Conservation (phyloP, 2,888 invertebrate genomes). For the Drosophila buzzatii region DNA sequence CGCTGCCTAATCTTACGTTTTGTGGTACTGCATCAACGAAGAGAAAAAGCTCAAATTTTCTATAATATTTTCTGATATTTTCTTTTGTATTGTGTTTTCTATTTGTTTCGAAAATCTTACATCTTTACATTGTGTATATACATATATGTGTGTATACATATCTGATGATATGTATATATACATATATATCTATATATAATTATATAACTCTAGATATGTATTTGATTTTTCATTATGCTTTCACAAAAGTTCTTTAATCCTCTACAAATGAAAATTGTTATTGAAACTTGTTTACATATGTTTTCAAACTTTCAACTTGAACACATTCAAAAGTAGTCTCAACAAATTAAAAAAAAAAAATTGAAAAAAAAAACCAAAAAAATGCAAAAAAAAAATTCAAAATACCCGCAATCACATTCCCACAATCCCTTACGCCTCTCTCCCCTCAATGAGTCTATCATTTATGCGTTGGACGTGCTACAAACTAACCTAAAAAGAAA, state of each 20-base stretch:
- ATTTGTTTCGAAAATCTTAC: constrained; percentile 7
- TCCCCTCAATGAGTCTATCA: constrained; percentile 86
- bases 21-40: constrained; percentile 83
- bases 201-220: constrained; percentile 46
- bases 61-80: constrained; percentile 38
- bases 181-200: constrained; percentile 39
- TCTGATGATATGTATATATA: constrained; percentile 10
- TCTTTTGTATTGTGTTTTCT: background rate
- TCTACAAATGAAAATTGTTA: constrained; percentile 66
- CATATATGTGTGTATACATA: constrained; percentile 5
- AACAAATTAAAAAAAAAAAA: constrained; percentile 64
- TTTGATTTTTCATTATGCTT: constrained; percentile 59
- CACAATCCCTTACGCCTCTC: constrained; percentile 83
- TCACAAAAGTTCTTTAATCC: constrained; percentile 63
- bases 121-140: constrained; percentile 44
- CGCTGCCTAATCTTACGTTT: constrained; percentile 59
- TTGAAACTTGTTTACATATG: constrained; percentile 70
- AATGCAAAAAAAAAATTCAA: constrained; percentile 39
- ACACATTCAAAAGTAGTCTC: constrained; percentile 79
- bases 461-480: constrained; percentile 81
- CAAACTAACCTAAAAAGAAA: constrained; percentile 43
- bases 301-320: constrained; percentile 75
- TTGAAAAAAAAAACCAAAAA: constrained; percentile 40
- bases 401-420: constrained; percentile 82
- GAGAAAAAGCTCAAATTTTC: constrained; percentile 79